Base-by-base conservation (phyloP, 2,113 vertebrate species). In the Amazona guildingii region DNA sequence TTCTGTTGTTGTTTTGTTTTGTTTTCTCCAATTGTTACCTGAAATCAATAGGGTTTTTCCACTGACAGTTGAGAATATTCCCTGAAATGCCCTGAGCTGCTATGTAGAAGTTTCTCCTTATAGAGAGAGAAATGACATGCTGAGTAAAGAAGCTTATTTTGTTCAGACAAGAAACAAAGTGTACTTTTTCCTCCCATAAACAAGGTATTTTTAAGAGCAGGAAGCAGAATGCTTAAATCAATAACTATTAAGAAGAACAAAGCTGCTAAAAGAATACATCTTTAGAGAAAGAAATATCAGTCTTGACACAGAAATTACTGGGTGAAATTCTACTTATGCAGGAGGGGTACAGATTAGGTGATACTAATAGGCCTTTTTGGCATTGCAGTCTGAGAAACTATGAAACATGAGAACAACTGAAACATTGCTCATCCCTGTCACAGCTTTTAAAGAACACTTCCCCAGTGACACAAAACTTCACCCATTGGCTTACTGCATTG, bases 231-330 rank as follows among this genome's bases (percentile, higher is more conserved):
- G 21, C 31, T 92, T 91, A 88, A 97, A 97, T 96, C 95, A 95
- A 96, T 94, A 96, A 90, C 41, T 63, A 92, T 77, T 95, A 96
- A 95, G 48, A 94, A 87, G 66, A 11, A 93, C 84, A 94, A 97
- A 64, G n/a, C 80, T 91, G 70, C 73, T 91, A 86, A 91, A 72
- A 86, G 69, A 92, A 86, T 79, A 66, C n/a, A 76, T 72, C 74
- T 97, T 93, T 68, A 63, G 78, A 91, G 52, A 55, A 88, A 94
- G 66, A 92, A 94, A 87, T 83, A 94, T 66, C 89, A 90, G n/a
- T 31, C 37, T 94, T 25, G 5, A 83, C 78, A 73, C 24, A 95
- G 81, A 91, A 96, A 92, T 86, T 92, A 94, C 54, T 54, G 61
- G 21, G 51, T 88, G 92, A 94, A 91, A 90, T 95, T 94, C 94